Evolutionary conservation across 2,797 vertebrate genomes (phyloP), one percentile per base, ranked within the genome.

Genomic region (Pipistrellus pipistrellus): DNA sequence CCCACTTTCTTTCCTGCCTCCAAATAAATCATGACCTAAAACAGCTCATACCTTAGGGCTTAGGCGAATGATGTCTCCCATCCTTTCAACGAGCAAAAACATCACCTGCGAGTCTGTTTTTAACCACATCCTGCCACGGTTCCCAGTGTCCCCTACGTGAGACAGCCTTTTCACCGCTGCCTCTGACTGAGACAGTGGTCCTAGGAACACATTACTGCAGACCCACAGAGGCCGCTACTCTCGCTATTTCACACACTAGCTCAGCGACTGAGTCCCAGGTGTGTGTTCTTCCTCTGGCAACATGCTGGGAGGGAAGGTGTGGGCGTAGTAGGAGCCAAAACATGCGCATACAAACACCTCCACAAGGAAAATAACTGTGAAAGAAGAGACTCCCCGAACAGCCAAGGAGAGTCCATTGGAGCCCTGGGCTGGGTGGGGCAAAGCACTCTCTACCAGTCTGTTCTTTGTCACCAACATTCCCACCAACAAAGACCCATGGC

Each of bases 21-120:
- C 55, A 75, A 91, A 86, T 71, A 82, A 76, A 89, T 81, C 62
- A 88, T 53, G 20, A 81, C 53, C 83, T 64, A 68, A 62, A 80
- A 75, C 38, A 85, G 59, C 81, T 51, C 51, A 55, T 41, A 88
- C 35, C 2, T 41, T 35, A 57, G 72, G 90, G n/a, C 2, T 41
- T 35, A 57, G 72, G 90, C 53, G 85, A 88, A 80, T 71, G 59
- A 75, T 12, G 25, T 69, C 53, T 72, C 30, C 35, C 18, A 30
- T 38, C 23, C 20, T 93, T 91, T 86, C 83, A 46, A 53, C 88
- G 17, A 62, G 23, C 48, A 77, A 53, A 53, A 66, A 68, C 30
- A 68, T 9, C 21, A 68, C 73, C 46, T 73, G 25, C 30, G 48
- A 38, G 55, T 21, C 32, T 64, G 30, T 38, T 30, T 90, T 69